Evolutionary conservation across 1,140 invertebrate species (phyloP), one percentile per base, ranked within the genome.

Genomic region (Magallana ariakensis): DNA sequence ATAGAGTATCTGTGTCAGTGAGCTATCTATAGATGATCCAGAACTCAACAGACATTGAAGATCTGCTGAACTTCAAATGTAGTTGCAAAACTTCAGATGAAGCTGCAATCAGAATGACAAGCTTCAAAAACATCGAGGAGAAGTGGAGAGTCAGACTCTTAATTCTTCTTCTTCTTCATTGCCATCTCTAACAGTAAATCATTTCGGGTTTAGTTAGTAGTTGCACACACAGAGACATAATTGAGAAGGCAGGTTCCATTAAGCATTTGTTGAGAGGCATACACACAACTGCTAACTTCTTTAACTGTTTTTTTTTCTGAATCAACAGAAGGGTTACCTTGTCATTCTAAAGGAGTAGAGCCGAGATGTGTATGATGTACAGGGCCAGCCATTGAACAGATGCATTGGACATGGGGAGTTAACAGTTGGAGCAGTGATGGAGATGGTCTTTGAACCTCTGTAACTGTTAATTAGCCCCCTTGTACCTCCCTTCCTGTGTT

Each of bases 181-280:
- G 33, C 33, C 66, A 26, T 33, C 66, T 13, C 9, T 19, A 75
- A 15, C 66, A 26, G 22, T 75, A 13, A 75, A 75, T 9, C 33
- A 75, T 22, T 33, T 8, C 66, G 22, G 9, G 15, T 9, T 33
- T 46, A 46, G 33, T 46, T 46, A 46, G 33, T 46, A 46, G 33
- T 46, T 46, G 5, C 33, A 46, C 33, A 26, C 11, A 75, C 66
- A 75, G 33, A 75, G 22, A 75, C 11, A n/a, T 75, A 22, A 75
- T 75, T 75, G 66, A 75, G 22, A 75, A 75, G 13, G 66, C 66
- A 75, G 66, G 66, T 75, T 75, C 22, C 22, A 5, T 10, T 26
- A 33, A 75, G 66, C 66, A 75, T 75, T 26, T 75, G 66, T 75
- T 22, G n/a, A 75, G 66, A 75, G 22, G 19, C 9, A 75, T 46